Base-by-base conservation (phyloP, 2,888 invertebrate species). In the Chesias legatella region DNA sequence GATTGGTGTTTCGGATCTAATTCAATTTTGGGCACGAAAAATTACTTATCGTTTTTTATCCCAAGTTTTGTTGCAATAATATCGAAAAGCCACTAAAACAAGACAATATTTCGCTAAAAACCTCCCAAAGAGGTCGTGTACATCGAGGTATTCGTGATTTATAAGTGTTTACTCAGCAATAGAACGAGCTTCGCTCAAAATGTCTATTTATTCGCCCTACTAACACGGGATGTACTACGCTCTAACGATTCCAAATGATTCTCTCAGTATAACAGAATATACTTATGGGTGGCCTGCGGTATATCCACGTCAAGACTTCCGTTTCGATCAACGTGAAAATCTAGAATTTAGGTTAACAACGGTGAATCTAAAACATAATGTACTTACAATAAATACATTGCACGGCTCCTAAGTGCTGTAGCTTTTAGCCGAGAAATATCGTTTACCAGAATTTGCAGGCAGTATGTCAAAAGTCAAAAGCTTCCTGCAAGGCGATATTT, bases 91-190 rank as follows among this genome's bases (percentile, higher is more conserved):
- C 26, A 6, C 10, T 33, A 31, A 33, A 21, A 3, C 13, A 17
- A n/a, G 13, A 17, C 28, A 26, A 34, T 10, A 20, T 28, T 30
- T 42, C 8, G 10, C 28, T 37, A 28, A 27, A 30, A 32, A 41
- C 7, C 40, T 34, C 33, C 11, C 30, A 13, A 44, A 36, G 21
- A 25, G 28, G 24, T n/a, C 24, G 17, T 24, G 20, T 30, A 33
- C 21, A 7, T 21, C 20, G 40, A 42, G 44, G 43, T 52, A 46
- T 47, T n/a, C 31, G 40, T 44, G 44, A 44, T 52, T 48, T 47
- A 46, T 29, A 46, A 45, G 48, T 55, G 55, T 55, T 55, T 52
- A 55, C 50, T 36, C 38, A 44, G 32, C 55, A 46, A 52, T 53
- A 53, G 50, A 52, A 50, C 38, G 10, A 21, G 22, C 36, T 20